Evolutionary conservation across 2,113 vertebrate genomes (phyloP).

Genomic region (Oryzias javanicus): DNA sequence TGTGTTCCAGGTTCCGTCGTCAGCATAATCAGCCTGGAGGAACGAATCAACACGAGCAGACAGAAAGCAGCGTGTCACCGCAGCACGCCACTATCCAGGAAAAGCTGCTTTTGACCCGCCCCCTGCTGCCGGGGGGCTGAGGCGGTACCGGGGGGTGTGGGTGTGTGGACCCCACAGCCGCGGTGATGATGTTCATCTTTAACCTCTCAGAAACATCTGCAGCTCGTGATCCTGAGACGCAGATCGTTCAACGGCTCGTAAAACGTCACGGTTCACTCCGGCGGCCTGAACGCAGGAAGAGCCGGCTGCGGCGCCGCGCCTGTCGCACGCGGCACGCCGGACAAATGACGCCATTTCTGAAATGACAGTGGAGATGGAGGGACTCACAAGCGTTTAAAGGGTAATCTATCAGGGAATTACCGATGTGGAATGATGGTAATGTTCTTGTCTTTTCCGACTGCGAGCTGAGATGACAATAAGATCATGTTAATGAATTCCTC

Average conservation of each 20-base stretch:
- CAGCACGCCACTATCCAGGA: slow-evolving; percentile 42
- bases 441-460: slow-evolving; percentile 41
- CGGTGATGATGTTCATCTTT: slow-evolving; percentile 32
- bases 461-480: slow-evolving; percentile 59
- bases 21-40: slow-evolving; percentile 23
- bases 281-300: background rate
- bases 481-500: slow-evolving; percentile 66
- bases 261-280: slow-evolving; percentile 44
- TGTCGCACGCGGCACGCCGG: slow-evolving; percentile 30
- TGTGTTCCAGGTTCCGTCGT: slow-evolving; percentile 13
- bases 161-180: slow-evolving; percentile 17
- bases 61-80: slow-evolving; percentile 46
- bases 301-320: background rate
- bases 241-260: slow-evolving; percentile 3
- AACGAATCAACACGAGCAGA: slow-evolving; percentile 34
- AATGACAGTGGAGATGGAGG: slow-evolving; percentile 42
- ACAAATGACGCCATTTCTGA: slow-evolving; percentile 52
- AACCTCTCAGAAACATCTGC: slow-evolving; percentile 27
- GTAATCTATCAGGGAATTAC: slow-evolving; percentile 57
- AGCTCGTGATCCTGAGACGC: slow-evolving; percentile 6
- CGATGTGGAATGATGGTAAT: slow-evolving; percentile 53
- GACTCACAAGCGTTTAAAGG: slow-evolving; percentile 55
- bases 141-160: background rate
- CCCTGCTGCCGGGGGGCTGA: slow-evolving; percentile 30
- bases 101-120: slow-evolving; percentile 39